phyloP scores from a whole-genome alignment of 2,888 invertebrate species.

The Ormyrus thymus region DNA sequence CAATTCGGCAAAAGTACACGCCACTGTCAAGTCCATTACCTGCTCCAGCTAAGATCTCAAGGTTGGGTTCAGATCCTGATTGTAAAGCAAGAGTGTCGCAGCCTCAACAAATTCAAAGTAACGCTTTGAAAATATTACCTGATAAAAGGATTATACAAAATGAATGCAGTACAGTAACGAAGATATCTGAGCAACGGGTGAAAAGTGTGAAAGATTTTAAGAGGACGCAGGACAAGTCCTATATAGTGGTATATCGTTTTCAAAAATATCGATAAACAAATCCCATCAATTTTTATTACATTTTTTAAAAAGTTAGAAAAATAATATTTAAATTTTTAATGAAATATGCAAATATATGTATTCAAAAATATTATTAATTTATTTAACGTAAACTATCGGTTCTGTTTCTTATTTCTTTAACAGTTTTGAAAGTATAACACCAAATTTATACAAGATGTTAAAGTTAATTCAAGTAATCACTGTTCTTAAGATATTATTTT shows the following conservation, averaged over 20 bases:
- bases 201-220: constrained; percentile 50
- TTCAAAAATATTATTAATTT: no score
- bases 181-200: constrained; percentile 3
- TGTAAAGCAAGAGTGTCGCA: constrained; percentile 11
- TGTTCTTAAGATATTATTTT: no score
- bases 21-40: constrained; percentile 63
- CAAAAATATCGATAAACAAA: constrained; percentile 5
- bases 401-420: no score
- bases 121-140: not conserved
- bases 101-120: not conserved
- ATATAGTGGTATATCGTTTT: constrained; percentile 65
- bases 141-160: not conserved
- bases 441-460: no score
- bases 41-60: constrained; percentile 63
- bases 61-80: constrained; percentile 59
- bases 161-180: not conserved
- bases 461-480: no score
- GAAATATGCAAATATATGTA: no score
- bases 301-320: no score
- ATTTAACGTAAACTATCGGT: no score
- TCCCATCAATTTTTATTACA: no score
- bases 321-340: no score
- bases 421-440: no score
- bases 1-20: constrained; percentile 63
- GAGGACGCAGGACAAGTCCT: constrained; percentile 61